These are phyloP conservation scores for Myiopsitta monachus DNA, from an alignment of 2,113 vertebrate species.

Conservation along the genomic window DNA sequence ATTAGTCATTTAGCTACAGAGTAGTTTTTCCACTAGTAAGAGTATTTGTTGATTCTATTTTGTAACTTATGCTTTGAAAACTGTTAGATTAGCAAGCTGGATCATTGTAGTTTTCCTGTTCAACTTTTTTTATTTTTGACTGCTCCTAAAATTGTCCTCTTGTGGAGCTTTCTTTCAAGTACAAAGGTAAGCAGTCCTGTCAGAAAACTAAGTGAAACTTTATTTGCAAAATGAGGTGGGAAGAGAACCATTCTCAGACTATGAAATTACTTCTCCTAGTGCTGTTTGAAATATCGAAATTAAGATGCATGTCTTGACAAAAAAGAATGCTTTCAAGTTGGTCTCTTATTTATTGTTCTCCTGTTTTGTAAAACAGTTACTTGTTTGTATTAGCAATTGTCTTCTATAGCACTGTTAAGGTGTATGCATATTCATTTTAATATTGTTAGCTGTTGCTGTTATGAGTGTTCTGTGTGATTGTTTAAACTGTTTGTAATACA, in stretches of 20 bases:
- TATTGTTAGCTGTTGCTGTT: background rate
- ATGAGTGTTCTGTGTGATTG: background rate
- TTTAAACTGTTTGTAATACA: background rate
- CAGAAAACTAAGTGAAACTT: background rate
- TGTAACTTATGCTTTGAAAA: background rate
- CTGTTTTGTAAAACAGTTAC: background rate
- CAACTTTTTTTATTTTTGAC: background rate
- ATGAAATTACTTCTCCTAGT: background rate
- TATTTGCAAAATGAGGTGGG: background rate
- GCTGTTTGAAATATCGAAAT: background rate
- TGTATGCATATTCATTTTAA: background rate
- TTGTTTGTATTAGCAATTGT: background rate
- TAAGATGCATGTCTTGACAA: background rate
- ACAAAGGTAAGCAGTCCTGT: background rate
- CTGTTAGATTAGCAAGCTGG: background rate
- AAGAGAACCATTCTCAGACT: background rate
- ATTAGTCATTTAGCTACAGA: background rate
- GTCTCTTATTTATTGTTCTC: background rate
- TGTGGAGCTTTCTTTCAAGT: background rate
- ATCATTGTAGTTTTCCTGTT: background rate
- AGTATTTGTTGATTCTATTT: background rate
- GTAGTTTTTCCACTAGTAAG: background rate
- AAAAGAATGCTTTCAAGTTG: background rate
- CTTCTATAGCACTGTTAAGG: background rate
- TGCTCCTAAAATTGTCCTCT: background rate